Base-by-base conservation (phyloP, 2,888 invertebrate species). In the Zygothrica quintamaculata region DNA sequence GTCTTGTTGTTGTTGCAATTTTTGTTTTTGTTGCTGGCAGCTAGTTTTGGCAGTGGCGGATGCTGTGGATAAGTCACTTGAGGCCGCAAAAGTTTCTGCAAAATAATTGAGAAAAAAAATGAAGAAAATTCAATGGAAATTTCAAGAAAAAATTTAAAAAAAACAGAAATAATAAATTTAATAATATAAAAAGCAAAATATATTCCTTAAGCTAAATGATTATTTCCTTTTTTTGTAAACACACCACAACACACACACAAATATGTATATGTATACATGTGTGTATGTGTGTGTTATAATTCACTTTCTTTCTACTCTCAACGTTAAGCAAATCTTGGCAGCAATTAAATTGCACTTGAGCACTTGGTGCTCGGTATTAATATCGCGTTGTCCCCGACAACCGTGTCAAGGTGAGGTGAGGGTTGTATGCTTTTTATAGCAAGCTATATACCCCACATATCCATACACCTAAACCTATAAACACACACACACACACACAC, bases 1-100 rank as follows among this genome's bases (percentile, higher is more conserved):
- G n/a, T n/a, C 74, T 90, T 90, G 86, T 65, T 68, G 74, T 57
- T 70, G 74, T 61, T 78, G 75, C 57, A 66, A 67, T 61, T 75
- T 71, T 61, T 77, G 73, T 81, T 87, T 65, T 87, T 81, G 77
- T 91, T 91, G 88, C 89, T 92, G 90, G 91, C 92, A 87, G 91
- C 91, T 89, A 90, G 91, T 82, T 91, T 92, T 86, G 92, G 92
- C 86, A 93, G 91, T 87, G 92, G 92, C 88, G 91, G 91, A 81
- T 92, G 92, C 84, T 92, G 91, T 84, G 75, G 86, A 88, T 86
- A 90, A 84, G 86, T 89, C 88, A 80, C 87, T 89, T 60, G 87
- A 85, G 70, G 88, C 74, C 78, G 82, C 60, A 80, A 86, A 78
- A 79, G 88, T 87, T 89, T 90, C 90, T 90, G 70, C 3, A 74